Evolutionary conservation across 2,888 invertebrate genomes (phyloP).

Genomic region (Laothoe populi): DNA sequence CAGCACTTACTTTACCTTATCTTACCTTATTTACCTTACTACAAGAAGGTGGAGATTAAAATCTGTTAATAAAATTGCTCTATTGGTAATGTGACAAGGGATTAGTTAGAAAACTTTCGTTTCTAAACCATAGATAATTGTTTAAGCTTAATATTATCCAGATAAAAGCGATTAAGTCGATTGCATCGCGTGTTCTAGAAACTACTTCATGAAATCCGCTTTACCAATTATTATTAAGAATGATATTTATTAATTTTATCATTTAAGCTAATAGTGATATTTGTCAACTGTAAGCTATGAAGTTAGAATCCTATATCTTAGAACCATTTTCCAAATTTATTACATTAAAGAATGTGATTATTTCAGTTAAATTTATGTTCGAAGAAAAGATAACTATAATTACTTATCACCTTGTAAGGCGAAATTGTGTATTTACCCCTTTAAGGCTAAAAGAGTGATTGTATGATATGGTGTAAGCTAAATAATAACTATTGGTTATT

Average conservation of each 20-base stretch:
- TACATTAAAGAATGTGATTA: too few species aligned
- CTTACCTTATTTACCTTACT: too few species aligned
- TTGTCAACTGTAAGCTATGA: not conserved
- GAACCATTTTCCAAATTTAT: not conserved
- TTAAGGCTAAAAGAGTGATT: too few species aligned
- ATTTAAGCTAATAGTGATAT: not conserved
- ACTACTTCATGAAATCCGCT: conserved; percentile 13
- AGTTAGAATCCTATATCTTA: not conserved
- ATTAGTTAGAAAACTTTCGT: not conserved
- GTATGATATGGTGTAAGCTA: too few species aligned
- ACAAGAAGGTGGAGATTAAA: too few species aligned
- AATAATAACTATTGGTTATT: too few species aligned
- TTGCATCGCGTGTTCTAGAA: not conserved
- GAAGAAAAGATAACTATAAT: not conserved
- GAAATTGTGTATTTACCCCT: too few species aligned
- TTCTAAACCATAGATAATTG: not conserved
- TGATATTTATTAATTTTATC: not conserved
- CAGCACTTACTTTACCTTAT: too few species aligned
- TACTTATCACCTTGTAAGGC: too few species aligned
- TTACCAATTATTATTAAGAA: not conserved
- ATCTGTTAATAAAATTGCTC: too few species aligned
- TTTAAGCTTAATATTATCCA: conserved; percentile 10
- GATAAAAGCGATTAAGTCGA: conserved; percentile 11
- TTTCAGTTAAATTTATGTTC: not conserved
- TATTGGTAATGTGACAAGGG: not conserved